Base-by-base conservation (phyloP, 2,888 invertebrate species). In the Villa cingulata region DNA sequence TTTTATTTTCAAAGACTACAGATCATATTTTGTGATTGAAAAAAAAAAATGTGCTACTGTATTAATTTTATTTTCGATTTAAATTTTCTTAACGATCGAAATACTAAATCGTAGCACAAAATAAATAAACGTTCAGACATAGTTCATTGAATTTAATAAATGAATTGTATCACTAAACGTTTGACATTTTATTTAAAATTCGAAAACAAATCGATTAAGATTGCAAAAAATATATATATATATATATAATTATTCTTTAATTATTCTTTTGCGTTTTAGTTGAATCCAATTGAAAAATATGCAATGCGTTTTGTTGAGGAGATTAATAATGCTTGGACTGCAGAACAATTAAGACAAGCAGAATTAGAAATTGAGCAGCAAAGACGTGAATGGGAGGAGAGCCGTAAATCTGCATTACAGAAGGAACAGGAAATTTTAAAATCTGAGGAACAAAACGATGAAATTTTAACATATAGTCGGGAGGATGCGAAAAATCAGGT, bases 241-340 rank as follows among this genome's bases (percentile, higher is more conserved):
- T 16, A 16, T 38, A 40, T n/a, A n/a, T n/a, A 23, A 23, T 23
- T 32, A 32, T 32, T 12, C 9, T 12, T 32, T 32, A 1, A 12
- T 32, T 32, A 12, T 32, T 32, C 29, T 32, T 32, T 12, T 32
- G 9, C 12, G 53, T 62, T 66, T 40, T 72, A 97, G 95, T 71
- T 97, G 53, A 85, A 86, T 34, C 90, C 94, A 1, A 83, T 98
- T 52, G 97, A 98, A 71, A 80, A 86, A 46, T 97, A 95, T 71
- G 97, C 97, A 16, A 88, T 97, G 80, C 78, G 81, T 19, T 84
- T 90, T 62, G 84, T 96, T 57, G 97, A 97, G 70, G 79, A 82
- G 56, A 84, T 88, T 48, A 80, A 81, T 18, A 73, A 73, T 2
- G 78, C 77, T n/a, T 81, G 80, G 73, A 82, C 83, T 16, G 86